Base-by-base conservation (phyloP, 2,797 vertebrate genomes). In the Spea hammondii region DNA sequence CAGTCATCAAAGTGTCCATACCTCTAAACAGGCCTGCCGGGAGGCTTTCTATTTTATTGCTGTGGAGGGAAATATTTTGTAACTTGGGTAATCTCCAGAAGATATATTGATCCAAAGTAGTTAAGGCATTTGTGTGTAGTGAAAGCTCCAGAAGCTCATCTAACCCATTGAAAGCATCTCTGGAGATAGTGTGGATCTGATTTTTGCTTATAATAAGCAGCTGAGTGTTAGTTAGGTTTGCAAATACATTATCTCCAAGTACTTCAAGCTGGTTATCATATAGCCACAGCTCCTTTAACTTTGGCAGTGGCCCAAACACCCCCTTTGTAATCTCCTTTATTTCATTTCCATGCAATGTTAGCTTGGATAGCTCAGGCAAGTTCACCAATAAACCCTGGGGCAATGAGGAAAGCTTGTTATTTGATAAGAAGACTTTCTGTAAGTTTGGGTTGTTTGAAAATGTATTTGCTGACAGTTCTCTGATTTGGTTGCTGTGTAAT, bases 201-300 rank as follows among this genome's bases (percentile, higher is more conserved):
- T 99, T 99, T 74, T 90, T 91, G 87, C 96, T 97, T 60, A 99
- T 88, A 12, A 97, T 90, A 76, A 99, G 87, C 12, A 97, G 91
- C 13, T 85, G 91, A 83, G 97, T 67, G 54, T 91, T 85, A 14
- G 88, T 93, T 82, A 99, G 91, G 86, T 94, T 95, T 83, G 83
- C 88, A 82, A 99, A 98, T 48, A 92, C 85, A 0, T 92, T 85
- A 0, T 92, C 86, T 0, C 93, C 91, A 14, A 99, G 75, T 14
- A 55, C 84, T 50, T 89, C 90, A 77, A 98, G 87, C 74, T 90
- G 93, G 47, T 99, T 99, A 74, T 97, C 94, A 0, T 97, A 96
- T 2, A 99, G 89, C 96, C 95, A 97, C 17, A 99, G 89, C 72
- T 98, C 91, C 5, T 84, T 75, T 67, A 99, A 83, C 69, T 89